Conservation (phyloP, 2,113 vertebrate species). For the Rynchops niger region DNA sequence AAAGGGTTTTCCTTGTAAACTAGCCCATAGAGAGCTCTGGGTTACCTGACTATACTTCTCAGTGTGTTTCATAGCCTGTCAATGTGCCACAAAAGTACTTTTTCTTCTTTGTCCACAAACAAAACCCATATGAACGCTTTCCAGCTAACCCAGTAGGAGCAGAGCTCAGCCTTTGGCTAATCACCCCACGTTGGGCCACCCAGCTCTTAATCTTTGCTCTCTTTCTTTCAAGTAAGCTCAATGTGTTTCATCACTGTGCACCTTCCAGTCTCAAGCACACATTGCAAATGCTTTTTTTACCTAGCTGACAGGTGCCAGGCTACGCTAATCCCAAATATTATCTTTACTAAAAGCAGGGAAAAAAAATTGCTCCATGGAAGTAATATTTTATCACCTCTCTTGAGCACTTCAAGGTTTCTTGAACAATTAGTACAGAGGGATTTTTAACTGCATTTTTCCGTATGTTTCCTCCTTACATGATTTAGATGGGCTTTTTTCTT, state of each 20-base stretch:
- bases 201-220: neutral
- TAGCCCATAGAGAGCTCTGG: neutral
- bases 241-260: neutral
- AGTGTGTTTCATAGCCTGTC: rapidly evolving
- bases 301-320: neutral
- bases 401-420: neutral
- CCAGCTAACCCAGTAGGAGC: neutral
- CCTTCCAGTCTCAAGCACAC: neutral
- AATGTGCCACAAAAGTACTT: neutral
- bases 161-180: neutral
- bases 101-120: neutral
- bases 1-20: neutral
- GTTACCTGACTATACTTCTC: neutral
- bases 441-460: neutral
- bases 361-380: neutral
- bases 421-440: neutral
- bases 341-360: neutral
- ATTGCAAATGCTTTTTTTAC: neutral
- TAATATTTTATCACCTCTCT: neutral
- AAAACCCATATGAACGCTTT: neutral
- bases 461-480: neutral
- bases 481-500: neutral
- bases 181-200: too few relatives aligned
- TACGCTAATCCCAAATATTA: neutral
- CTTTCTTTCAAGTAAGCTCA: neutral